Evolutionary conservation across 92 coral and sea anemone genomes (phyloP).

Genomic region (Zoanthus sociatus): DNA sequence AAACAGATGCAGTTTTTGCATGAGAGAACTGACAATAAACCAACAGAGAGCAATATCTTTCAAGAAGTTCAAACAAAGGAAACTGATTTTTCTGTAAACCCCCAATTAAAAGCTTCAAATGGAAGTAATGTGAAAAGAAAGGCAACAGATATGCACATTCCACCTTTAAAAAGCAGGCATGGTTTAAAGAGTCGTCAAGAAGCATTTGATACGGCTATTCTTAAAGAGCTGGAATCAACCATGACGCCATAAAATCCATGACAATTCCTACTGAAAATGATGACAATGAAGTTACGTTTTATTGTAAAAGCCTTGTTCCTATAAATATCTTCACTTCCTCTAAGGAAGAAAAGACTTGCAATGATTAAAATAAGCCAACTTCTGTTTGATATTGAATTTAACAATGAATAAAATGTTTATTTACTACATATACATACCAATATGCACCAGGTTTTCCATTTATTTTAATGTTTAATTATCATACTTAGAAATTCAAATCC

Average conservation of each 20-base stretch:
- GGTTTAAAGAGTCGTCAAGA: slow-evolving; percentile 51
- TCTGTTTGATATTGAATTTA: slow-evolving; percentile 49
- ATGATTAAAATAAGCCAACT: slow-evolving; percentile 53
- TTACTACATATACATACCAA: slow-evolving; percentile 10
- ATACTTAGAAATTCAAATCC: slow-evolving; percentile 3
- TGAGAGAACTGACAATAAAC: slow-evolving; percentile 47
- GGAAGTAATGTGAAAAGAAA: slow-evolving; percentile 44
- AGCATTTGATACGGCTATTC: slow-evolving; percentile 46
- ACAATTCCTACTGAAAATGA: slow-evolving; percentile 5
- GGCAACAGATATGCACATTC: slow-evolving; percentile 10
- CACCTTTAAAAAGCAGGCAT: slow-evolving; percentile 37
- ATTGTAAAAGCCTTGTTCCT: slow-evolving; percentile 50
- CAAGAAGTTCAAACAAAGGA: neutral
- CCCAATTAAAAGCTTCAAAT: neutral
- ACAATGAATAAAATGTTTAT: slow-evolving; percentile 1
- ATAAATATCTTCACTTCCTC: slow-evolving; percentile 34
- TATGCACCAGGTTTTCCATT: slow-evolving; percentile 20
- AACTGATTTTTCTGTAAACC: neutral
- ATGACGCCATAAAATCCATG: slow-evolving; percentile 27
- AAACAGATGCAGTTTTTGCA: slow-evolving; percentile 47
- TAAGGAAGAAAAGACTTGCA: slow-evolving; percentile 29
- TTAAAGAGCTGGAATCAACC: slow-evolving; percentile 45
- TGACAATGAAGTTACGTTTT: slow-evolving; percentile 28
- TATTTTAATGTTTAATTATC: slow-evolving; percentile 11
- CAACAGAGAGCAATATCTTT: neutral